A percentile compares a stretch with the other conserved stretches of the same genome.
Conservation (phyloP, 2,797 vertebrate genomes). For the Anas flavirostris region DNA sequence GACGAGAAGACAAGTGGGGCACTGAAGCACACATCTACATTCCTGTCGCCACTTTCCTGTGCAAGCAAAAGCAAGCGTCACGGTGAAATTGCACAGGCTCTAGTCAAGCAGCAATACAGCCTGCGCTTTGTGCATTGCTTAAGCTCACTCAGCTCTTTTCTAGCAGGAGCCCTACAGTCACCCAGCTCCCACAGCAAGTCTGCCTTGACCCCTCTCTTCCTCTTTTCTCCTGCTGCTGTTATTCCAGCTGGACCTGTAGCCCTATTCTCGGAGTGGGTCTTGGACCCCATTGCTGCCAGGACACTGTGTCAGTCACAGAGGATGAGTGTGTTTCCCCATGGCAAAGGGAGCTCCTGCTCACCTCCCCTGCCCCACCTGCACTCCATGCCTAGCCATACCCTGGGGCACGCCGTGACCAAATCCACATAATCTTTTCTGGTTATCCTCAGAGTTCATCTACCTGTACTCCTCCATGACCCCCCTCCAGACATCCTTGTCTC, state of each 20-base stretch:
- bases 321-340: background rate
- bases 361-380: background rate
- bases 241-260: background rate
- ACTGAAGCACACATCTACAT: background rate
- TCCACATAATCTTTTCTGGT: background rate
- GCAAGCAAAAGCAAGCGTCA: background rate
- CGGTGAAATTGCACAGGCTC: background rate
- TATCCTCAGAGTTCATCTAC: background rate
- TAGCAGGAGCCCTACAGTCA: background rate
- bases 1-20: background rate
- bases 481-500: background rate
- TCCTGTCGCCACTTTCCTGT: no score
- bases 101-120: background rate
- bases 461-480: background rate
- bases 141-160: background rate
- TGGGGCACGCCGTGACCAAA: accelerated
- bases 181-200: background rate
- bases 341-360: background rate
- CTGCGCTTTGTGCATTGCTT: background rate
- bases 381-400: background rate
- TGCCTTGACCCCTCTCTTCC: background rate
- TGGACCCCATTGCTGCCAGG: background rate
- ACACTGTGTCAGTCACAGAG: no score
- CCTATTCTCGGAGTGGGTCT: background rate
- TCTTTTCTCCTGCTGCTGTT: background rate